These are phyloP conservation scores for Cyclopterus lumpus DNA, from an alignment of 2,797 vertebrate species.

Conservation along the genomic window DNA sequence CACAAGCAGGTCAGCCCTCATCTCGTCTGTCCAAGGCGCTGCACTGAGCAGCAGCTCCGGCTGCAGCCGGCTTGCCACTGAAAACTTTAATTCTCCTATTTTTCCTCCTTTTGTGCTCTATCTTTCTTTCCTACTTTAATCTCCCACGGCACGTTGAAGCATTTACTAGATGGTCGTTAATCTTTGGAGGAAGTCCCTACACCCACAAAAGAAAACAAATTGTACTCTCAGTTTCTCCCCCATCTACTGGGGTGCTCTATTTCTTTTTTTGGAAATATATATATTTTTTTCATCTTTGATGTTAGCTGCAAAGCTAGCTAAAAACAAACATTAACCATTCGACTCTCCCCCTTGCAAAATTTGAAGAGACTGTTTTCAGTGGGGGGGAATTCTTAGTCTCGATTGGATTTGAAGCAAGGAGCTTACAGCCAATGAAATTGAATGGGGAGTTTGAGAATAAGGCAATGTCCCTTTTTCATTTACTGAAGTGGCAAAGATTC, in stretches of 20 bases:
- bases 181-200: constrained; percentile 57
- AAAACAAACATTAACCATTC: constrained; percentile 77
- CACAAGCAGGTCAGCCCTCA: constrained; percentile 74
- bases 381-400: constrained; percentile 49
- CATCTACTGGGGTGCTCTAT: constrained; percentile 75
- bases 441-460: constrained; percentile 64
- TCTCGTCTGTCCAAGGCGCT: constrained; percentile 73
- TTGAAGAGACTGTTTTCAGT: constrained; percentile 48
- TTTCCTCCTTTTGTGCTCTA: constrained; percentile 15
- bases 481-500: constrained; percentile 69
- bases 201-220: constrained; percentile 55
- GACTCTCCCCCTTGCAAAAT: constrained; percentile 60
- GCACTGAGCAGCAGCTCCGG: constrained; percentile 67
- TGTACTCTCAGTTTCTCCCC: constrained; percentile 52
- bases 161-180: constrained; percentile 41
- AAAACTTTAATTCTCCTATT: constrained; percentile 9
- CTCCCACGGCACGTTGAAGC: constrained; percentile 50
- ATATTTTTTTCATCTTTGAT: constrained; percentile 91
- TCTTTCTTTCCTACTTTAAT: constrained; percentile 41
- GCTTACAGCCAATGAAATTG: constrained; percentile 65
- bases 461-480: constrained; percentile 72
- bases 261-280: constrained; percentile 55
- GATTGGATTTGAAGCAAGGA: constrained; percentile 53
- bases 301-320: constrained; percentile 87
- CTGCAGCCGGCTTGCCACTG: constrained; percentile 44